Evolutionary conservation across 2,113 vertebrate species (phyloP), one percentile per base, ranked within the genome.

Genomic region (Forbesichthys papilliferus): DNA sequence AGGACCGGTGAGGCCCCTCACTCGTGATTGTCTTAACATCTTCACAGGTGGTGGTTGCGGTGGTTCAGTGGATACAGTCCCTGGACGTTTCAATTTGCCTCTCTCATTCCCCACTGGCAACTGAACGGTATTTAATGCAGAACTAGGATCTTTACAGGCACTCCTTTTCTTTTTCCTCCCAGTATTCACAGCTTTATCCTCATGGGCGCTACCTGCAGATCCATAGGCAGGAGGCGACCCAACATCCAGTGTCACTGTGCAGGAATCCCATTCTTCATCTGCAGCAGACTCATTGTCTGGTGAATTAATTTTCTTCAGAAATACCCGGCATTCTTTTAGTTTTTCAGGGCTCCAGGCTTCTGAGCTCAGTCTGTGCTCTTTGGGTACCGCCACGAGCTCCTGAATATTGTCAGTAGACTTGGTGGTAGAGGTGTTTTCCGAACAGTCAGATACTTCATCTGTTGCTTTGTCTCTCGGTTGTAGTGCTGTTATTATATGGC

Each of bases 301-400:
- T 69, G 93, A 94, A 85, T 94, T 96, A 80, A 98, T 94, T 89
- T 98, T 98, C 82, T 92, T 96, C 80, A 98, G 88, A 93, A 97
- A 99, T 89, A 98, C 97, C 60, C 95, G 94, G 82, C 96, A 98
- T 71, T 98, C 95, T 90, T 95, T 96, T 83, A 99, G 93, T 18
- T 87, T 93, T 90, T 95, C 93, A 66, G 93, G 85, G 88, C 89
- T 95, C 94, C 94, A 96, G 56, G 92, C 89, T 88, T 90, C 93
- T 71, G 92, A 91, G 90, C 87, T 91, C 36, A 93, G 69, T 77
- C 88, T 92, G 65, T 87, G 84, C 87, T 92, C 93, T 79, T 90
- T 88, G 59, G 66, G 62, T 85, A 86, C 73, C 78, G 75, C 87
- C 62, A 69, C 27, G 46, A 72, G 72, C 46, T 84, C 82, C 68